These are phyloP conservation scores for Pica pica DNA, from an alignment of 2,113 vertebrate species.

Conservation along the genomic window DNA sequence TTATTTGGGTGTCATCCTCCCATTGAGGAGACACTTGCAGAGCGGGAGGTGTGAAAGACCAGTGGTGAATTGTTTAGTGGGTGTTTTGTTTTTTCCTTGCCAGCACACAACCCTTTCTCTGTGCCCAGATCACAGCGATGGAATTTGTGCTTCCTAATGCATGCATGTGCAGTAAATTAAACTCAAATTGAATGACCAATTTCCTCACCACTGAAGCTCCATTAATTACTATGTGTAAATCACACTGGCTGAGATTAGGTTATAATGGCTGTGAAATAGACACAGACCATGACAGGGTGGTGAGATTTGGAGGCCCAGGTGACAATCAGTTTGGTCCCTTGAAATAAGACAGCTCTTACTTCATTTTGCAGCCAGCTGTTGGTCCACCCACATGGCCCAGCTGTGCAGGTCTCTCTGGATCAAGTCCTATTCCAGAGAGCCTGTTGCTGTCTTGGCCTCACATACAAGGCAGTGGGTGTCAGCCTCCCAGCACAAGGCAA, in stretches of 20 bases:
- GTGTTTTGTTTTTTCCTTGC: background rate
- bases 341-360: background rate
- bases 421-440: background rate
- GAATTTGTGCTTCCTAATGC: constrained; percentile 18
- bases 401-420: background rate
- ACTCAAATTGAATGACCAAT: constrained; percentile 29
- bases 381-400: accelerated
- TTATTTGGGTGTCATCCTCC: background rate
- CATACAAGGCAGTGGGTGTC: accelerated
- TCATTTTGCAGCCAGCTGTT: background rate
- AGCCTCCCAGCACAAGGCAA: accelerated
- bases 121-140: background rate
- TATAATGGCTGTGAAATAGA: constrained; percentile 47
- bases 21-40: accelerated
- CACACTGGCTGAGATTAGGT: constrained; percentile 32
- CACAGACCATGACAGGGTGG: background rate
- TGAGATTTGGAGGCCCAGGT: background rate
- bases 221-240: constrained; percentile 61
- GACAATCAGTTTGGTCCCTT: background rate
- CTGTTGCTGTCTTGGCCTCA: background rate
- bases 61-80: background rate
- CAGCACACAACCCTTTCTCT: background rate
- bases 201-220: constrained; percentile 42
- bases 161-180: constrained; percentile 49
- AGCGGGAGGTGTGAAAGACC: background rate